Evolutionary conservation across 2,888 invertebrate species (phyloP).

Genomic region (Hyppa rectilinea): DNA sequence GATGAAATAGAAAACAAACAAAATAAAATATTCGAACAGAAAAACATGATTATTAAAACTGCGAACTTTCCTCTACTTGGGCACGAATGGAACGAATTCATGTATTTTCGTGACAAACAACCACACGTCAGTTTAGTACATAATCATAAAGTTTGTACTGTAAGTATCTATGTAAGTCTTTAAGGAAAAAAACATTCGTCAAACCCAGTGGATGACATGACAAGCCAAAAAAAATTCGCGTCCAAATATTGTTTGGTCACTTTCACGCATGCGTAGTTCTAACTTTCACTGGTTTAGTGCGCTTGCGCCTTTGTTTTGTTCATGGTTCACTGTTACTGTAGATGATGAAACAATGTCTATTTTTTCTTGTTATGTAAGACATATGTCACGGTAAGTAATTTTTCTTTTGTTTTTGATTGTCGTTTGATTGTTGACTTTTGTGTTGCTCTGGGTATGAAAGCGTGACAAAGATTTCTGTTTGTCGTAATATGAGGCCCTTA

Average conservation of each 20-base stretch:
- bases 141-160: neutral
- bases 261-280: conserved; percentile 74
- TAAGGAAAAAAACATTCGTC: conserved; percentile 2
- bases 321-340: conserved; percentile 61
- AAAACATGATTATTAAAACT: neutral
- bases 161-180: too few relatives aligned
- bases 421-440: conserved; percentile 10
- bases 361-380: conserved; percentile 51
- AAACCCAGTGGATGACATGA: conserved; percentile 11
- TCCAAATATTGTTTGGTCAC: conserved; percentile 69
- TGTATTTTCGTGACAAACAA: neutral
- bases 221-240: conserved; percentile 51
- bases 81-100: neutral
- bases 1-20: neutral
- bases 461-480: conserved; percentile 9
- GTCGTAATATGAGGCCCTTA: neutral
- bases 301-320: conserved; percentile 51
- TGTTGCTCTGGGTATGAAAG: conserved; percentile 32
- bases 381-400: conserved; percentile 15
- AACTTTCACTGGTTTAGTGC: conserved; percentile 76
- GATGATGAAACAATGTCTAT: conserved; percentile 56
- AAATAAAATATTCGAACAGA: neutral
- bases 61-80: neutral
- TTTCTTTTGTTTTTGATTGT: conserved; percentile 31
- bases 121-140: neutral